A percentile compares a stretch with the other conserved stretches of the same genome.
Conservation (phyloP, 2,797 vertebrate species). For the Poecile montanus region DNA sequence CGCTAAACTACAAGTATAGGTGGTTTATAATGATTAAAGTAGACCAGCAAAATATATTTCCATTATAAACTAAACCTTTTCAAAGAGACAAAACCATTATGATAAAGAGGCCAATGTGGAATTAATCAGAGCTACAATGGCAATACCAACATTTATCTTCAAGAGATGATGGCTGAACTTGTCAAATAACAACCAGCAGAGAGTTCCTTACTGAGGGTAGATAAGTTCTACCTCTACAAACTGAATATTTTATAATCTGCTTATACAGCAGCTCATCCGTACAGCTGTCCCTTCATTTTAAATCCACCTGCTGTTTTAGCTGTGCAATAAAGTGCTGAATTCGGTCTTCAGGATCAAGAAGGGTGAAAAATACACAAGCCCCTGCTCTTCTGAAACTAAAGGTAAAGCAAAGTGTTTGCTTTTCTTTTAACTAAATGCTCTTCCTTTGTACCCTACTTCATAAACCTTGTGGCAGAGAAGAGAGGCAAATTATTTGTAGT, state of each 20-base stretch:
- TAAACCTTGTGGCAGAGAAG: not conserved
- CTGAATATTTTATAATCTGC: slow-evolving; percentile 41
- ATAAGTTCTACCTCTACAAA: slow-evolving; percentile 54
- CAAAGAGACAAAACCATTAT: slow-evolving; percentile 27
- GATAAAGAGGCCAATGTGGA: slow-evolving; percentile 9
- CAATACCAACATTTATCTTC: slow-evolving; percentile 56
- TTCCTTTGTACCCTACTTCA: not conserved
- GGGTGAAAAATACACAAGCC: not conserved
- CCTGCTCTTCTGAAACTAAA: not conserved
- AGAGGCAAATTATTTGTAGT: not conserved
- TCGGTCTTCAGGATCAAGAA: not conserved
- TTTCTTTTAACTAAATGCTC: not conserved
- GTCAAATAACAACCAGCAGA: slow-evolving; percentile 44
- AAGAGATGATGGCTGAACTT: slow-evolving; percentile 54
- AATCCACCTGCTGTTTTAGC: slow-evolving; percentile 32
- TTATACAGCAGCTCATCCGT: slow-evolving; percentile 17
- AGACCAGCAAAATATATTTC: slow-evolving; percentile 14
- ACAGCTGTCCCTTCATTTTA: slow-evolving; percentile 30
- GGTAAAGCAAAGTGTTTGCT: not conserved
- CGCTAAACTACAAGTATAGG: not conserved
- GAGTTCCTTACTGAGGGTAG: slow-evolving; percentile 23
- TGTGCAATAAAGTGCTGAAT: not conserved
- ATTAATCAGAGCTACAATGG: slow-evolving; percentile 42
- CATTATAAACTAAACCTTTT: slow-evolving; percentile 26
- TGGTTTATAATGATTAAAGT: not conserved